These are phyloP conservation scores for Phlogophora meticulosa DNA, from an alignment of 2,888 invertebrate species.

Conservation along the genomic window DNA sequence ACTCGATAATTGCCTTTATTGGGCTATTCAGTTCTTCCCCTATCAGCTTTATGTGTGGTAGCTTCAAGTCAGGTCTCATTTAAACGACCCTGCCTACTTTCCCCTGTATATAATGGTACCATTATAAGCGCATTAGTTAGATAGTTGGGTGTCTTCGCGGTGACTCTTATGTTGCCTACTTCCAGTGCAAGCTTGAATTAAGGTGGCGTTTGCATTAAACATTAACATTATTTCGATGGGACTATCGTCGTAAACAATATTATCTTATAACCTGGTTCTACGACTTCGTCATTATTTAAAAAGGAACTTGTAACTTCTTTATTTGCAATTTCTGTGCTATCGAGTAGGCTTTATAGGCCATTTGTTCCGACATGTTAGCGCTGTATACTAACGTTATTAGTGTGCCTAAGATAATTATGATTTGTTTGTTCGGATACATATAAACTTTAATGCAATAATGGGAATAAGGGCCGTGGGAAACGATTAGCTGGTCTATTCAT, in stretches of 20 bases:
- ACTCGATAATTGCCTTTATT: conserved; percentile 45
- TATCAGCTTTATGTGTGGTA: conserved; percentile 49
- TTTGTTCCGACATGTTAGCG: conserved; percentile 16
- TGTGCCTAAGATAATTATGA: conserved; percentile 50
- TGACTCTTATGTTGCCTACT: conserved; percentile 72
- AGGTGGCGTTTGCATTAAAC: conserved; percentile 72
- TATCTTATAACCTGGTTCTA: conserved; percentile 32
- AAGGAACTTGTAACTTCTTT: conserved; percentile 16
- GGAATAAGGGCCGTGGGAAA: conserved; percentile 59
- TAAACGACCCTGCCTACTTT: conserved; percentile 82
- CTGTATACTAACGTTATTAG: conserved; percentile 32
- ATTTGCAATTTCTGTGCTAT: neutral
- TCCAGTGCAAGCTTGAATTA: conserved; percentile 70
- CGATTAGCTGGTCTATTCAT: conserved; percentile 40
- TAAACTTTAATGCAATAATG: conserved; percentile 45
- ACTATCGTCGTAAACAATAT: conserved; percentile 53
- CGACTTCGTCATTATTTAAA: conserved; percentile 17
- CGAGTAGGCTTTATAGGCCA: neutral
- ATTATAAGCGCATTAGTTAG: conserved; percentile 88
- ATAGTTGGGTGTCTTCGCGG: conserved; percentile 75
- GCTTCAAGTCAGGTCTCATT: conserved; percentile 71
- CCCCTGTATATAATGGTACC: conserved; percentile 79
- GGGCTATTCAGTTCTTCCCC: conserved; percentile 39
- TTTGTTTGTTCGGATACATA: conserved; percentile 52
- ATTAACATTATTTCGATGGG: conserved; percentile 59